phyloP scores from a whole-genome alignment of 2,888 invertebrate genomes.

The Zhengitettix transpicula region DNA sequence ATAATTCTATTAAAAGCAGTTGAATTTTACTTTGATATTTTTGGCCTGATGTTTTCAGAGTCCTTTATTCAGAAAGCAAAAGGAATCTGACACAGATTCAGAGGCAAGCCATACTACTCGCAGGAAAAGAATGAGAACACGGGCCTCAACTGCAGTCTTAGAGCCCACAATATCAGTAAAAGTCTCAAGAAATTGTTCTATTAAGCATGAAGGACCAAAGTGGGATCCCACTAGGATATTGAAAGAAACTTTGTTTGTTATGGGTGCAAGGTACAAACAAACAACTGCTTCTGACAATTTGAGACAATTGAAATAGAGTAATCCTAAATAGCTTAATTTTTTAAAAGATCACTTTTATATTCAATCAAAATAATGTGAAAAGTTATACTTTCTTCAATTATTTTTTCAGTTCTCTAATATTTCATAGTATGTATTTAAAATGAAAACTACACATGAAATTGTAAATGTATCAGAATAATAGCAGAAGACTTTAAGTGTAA shows the following conservation, averaged over 20 bases:
- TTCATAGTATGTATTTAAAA: background rate
- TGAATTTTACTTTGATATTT: slow-evolving; percentile 2
- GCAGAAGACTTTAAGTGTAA: too few species aligned
- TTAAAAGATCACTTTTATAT: too few species aligned
- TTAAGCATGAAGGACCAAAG: slow-evolving; percentile 38
- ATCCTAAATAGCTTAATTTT: too few species aligned
- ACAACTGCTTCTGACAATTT: too few species aligned
- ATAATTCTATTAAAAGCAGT: background rate
- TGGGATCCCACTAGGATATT: slow-evolving; percentile 59
- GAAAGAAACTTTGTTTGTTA: slow-evolving; percentile 58
- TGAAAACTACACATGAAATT: background rate
- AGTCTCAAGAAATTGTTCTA: background rate
- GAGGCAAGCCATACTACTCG: slow-evolving; percentile 32
- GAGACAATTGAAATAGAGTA: too few species aligned
- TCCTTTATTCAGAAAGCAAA: slow-evolving; percentile 38
- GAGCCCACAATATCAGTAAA: background rate
- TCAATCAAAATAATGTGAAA: too few species aligned
- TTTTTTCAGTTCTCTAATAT: background rate
- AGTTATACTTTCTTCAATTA: too few species aligned
- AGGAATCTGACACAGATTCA: slow-evolving; percentile 48
- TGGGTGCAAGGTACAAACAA: slow-evolving; percentile 45
- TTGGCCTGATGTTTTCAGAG: slow-evolving; percentile 27
- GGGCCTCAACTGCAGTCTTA: slow-evolving; percentile 1
- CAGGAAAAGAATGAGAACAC: slow-evolving; percentile 14
- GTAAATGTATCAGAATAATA: background rate